These are phyloP conservation scores for Rhyacophila evoluta DNA, from an alignment of 2,888 invertebrate species.

Conservation along the genomic window DNA sequence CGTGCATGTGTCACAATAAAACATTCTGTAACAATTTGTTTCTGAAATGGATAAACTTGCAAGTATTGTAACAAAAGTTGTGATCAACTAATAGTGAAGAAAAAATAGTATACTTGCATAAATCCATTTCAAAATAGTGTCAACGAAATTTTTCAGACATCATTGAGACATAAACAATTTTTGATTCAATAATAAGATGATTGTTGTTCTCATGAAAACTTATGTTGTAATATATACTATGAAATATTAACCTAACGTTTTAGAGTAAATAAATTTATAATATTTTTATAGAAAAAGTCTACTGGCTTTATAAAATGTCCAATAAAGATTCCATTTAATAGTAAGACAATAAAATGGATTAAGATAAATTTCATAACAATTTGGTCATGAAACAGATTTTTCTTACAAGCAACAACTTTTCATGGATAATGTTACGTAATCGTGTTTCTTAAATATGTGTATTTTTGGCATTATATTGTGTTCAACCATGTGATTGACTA, in stretches of 20 bases:
- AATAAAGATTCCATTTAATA: slow-evolving; percentile 21
- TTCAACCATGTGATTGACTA: slow-evolving; percentile 25
- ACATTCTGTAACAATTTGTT: slow-evolving; percentile 10
- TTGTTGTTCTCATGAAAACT: slow-evolving; percentile 14
- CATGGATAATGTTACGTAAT: slow-evolving; percentile 20
- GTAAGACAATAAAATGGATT: slow-evolving; percentile 19
- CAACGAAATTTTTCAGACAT: slow-evolving; percentile 9
- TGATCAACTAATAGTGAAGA: slow-evolving; percentile 41
- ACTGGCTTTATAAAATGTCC: slow-evolving; percentile 30
- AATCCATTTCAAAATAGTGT: neutral
- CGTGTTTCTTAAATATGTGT: slow-evolving; percentile 32
- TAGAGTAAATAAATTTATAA: slow-evolving; percentile 25
- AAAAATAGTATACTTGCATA: slow-evolving; percentile 29
- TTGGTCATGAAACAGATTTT: slow-evolving; percentile 39
- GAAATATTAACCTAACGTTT: slow-evolving; percentile 16
- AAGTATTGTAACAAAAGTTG: slow-evolving; percentile 28
- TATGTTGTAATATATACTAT: slow-evolving; percentile 16
- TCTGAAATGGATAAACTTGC: neutral
- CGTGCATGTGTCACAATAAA: slow-evolving; percentile 20
- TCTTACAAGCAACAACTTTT: slow-evolving; percentile 11
- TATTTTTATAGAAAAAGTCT: slow-evolving; percentile 27
- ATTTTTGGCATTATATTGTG: slow-evolving; percentile 41
- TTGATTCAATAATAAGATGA: neutral
- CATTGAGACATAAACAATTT: neutral
- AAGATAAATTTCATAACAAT: slow-evolving; percentile 34